Evolutionary conservation across 2,888 invertebrate genomes (phyloP).

Genomic region (Notodonta ziczac): DNA sequence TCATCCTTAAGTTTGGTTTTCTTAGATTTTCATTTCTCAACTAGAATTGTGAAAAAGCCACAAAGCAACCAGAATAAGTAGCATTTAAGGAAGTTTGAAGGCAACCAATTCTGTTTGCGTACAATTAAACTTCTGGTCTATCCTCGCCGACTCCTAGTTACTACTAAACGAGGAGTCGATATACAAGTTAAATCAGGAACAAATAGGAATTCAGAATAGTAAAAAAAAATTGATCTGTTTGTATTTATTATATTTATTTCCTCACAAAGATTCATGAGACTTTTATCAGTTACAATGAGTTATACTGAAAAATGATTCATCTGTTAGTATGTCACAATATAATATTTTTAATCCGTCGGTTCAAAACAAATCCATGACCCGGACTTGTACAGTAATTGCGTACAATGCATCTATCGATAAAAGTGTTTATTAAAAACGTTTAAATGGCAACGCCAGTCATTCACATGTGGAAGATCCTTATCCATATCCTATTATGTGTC

Average conservation of each 20-base stretch:
- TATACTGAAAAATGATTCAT: constrained; percentile 11
- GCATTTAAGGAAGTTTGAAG: no score
- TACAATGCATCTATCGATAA: constrained; percentile 26
- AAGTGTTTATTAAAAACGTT: constrained; percentile 23
- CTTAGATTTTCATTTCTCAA: no score
- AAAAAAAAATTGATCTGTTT: no score
- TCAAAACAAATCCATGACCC: constrained; percentile 34
- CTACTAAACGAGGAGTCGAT: no score
- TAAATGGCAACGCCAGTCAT: constrained; percentile 44
- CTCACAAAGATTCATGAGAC: background rate
- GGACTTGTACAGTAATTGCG: constrained; percentile 31
- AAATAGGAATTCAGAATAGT: no score
- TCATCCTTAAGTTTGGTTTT: no score
- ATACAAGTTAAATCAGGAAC: no score
- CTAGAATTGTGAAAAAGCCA: no score
- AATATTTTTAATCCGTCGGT: constrained; percentile 22
- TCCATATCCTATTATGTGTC: constrained; percentile 42
- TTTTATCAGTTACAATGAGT: background rate
- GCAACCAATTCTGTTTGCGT: no score
- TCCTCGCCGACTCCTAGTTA: no score
- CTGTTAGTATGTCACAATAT: constrained; percentile 14
- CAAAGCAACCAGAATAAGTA: no score
- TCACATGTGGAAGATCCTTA: constrained; percentile 44
- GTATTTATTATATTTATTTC: background rate
- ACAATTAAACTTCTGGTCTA: no score